phyloP scores from a whole-genome alignment of 92 coral and sea anemone species.

The Phenganax marumi region DNA sequence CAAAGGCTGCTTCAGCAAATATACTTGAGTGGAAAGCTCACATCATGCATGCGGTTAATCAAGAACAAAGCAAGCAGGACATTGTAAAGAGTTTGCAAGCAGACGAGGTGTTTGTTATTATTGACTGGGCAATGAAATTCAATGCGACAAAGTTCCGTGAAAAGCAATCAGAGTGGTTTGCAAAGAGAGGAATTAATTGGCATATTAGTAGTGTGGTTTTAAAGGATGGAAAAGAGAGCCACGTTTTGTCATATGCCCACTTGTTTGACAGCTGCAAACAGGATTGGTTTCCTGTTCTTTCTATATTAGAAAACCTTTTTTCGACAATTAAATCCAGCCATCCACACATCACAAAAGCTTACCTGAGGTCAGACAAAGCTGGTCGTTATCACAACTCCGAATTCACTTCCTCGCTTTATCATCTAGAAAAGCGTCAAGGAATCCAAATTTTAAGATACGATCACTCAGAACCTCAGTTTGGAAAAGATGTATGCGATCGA shows the following conservation, averaged over 20 bases:
- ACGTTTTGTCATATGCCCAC: constrained; percentile 53
- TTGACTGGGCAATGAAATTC: constrained; percentile 74
- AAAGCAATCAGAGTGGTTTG: constrained; percentile 70
- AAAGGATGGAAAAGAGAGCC: constrained; percentile 35
- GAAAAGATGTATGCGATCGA: too few species aligned
- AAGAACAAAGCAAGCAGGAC: constrained; percentile 48
- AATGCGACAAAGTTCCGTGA: constrained; percentile 60
- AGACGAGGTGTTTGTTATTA: constrained; percentile 52
- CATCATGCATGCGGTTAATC: constrained; percentile 52
- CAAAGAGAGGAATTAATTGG: too few species aligned
- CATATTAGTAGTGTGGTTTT: constrained; percentile 59
- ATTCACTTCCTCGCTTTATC: too few species aligned
- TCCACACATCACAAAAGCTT: too few species aligned
- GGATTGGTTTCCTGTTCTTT: constrained; percentile 56
- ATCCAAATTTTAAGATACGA: too few species aligned
- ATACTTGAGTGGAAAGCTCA: constrained; percentile 56
- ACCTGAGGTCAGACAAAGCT: too few species aligned
- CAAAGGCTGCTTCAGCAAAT: constrained; percentile 45
- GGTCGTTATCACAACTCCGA: too few species aligned
- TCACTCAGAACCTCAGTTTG: too few species aligned
- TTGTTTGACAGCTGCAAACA: constrained; percentile 55
- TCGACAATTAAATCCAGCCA: constrained; percentile 26
- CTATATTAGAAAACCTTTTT: constrained; percentile 45
- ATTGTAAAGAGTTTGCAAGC: constrained; percentile 33
- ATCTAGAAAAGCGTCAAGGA: too few species aligned